These are phyloP conservation scores for Cryptophagus acutangulus DNA, from an alignment of 2,888 invertebrate species.

Conservation along the genomic window DNA sequence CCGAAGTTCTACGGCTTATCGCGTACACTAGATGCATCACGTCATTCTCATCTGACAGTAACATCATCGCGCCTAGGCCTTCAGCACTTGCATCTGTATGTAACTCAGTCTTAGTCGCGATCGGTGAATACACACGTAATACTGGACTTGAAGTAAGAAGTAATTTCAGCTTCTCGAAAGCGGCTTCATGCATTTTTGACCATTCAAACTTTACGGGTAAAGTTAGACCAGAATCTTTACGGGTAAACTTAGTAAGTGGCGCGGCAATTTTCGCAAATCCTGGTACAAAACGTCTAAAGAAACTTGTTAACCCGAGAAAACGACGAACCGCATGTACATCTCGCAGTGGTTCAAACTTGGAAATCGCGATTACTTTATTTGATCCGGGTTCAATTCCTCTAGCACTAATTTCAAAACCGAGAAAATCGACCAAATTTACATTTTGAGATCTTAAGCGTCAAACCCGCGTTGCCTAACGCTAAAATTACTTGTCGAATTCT, in stretches of 20 bases:
- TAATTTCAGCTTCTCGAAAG: conserved; percentile 16
- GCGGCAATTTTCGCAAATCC: too few relatives aligned
- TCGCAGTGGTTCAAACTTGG: conserved; percentile 13
- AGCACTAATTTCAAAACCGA: neutral
- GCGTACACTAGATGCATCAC: conserved; percentile 26
- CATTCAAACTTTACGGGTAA: too few relatives aligned
- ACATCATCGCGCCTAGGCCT: conserved; percentile 28
- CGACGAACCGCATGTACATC: conserved; percentile 17
- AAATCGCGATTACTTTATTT: neutral
- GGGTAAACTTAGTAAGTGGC: neutral
- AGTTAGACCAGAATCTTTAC: neutral
- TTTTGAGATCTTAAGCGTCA: too few relatives aligned
- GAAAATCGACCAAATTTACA: too few relatives aligned
- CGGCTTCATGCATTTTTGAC: conserved; percentile 4
- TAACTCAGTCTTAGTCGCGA: conserved; percentile 18
- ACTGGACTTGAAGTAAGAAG: conserved; percentile 15
- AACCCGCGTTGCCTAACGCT: neutral
- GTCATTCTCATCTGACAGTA: conserved; percentile 26
- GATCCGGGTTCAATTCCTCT: neutral
- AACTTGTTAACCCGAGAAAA: conserved; percentile 23
- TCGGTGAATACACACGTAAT: conserved; percentile 17
- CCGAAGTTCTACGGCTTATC: conserved; percentile 25
- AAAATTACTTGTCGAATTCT: conserved; percentile 8
- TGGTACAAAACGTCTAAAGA: conserved; percentile 23
- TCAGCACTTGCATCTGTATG: conserved; percentile 20